These are phyloP conservation scores for Achatina immaculata DNA, from an alignment of 1,140 invertebrate genomes.

Conservation along the genomic window DNA sequence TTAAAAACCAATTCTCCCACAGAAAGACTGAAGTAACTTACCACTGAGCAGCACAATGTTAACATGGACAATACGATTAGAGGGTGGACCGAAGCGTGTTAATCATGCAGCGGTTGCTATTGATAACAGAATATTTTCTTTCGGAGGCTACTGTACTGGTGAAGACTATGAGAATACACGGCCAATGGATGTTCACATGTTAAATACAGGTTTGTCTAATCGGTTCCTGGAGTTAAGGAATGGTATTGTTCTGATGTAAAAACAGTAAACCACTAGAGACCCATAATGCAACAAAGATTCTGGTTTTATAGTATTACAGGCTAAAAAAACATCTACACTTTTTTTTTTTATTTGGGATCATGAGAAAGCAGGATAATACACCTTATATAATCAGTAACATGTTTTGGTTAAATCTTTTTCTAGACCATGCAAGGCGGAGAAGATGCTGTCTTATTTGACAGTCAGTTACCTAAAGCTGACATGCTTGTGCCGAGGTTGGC, in stretches of 20 bases:
- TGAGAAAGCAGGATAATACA: no score
- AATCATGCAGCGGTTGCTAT: conserved; percentile 93
- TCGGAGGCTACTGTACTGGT: conserved; percentile 88
- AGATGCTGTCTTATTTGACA: no score
- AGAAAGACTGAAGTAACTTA: neutral
- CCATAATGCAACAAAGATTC: no score
- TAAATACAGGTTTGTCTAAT: conserved; percentile 79
- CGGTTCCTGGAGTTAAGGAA: no score
- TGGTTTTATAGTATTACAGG: no score
- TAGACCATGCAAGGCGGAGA: no score
- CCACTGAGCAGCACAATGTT: conserved; percentile 51
- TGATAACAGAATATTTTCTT: conserved; percentile 86
- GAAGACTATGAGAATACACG: conserved; percentile 79
- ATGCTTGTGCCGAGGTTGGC: no score
- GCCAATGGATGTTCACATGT: conserved; percentile 89
- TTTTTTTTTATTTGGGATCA: no score
- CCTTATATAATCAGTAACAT: no score
- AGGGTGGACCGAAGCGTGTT: conserved; percentile 83
- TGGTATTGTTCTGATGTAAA: neutral
- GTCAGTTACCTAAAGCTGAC: no score
- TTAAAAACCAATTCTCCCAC: neutral
- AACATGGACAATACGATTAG: conserved; percentile 83
- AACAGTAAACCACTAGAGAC: conserved; percentile 11
- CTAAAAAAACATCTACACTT: no score
- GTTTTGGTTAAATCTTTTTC: no score